phyloP scores from a whole-genome alignment of 1,140 invertebrate genomes.

The Drosophila triauraria region DNA sequence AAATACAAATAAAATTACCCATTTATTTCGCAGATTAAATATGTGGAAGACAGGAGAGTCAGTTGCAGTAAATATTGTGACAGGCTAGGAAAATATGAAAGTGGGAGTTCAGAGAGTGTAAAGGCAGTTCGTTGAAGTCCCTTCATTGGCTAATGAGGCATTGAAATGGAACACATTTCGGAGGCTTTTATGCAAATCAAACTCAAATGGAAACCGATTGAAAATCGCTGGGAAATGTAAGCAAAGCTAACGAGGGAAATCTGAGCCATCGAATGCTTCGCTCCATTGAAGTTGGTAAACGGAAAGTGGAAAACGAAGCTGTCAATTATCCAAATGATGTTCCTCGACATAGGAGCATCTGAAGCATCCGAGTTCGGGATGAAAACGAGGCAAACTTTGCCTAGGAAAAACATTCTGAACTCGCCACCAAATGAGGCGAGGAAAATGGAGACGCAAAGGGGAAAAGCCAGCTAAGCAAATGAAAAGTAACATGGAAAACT shows the following conservation, averaged over 20 bases:
- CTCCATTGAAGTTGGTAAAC: slow-evolving; percentile 21
- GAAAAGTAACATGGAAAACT: slow-evolving; percentile 41
- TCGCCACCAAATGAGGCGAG: slow-evolving; percentile 32
- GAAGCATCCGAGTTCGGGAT: background rate
- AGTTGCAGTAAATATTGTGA: slow-evolving; percentile 12
- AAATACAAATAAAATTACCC: slow-evolving; percentile 21
- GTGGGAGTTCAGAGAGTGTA: background rate
- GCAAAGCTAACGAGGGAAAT: slow-evolving; percentile 20
- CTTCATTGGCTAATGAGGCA: slow-evolving; percentile 32
- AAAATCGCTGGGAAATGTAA: slow-evolving; percentile 27
- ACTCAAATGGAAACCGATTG: slow-evolving; percentile 6
- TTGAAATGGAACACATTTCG: slow-evolving; percentile 33
- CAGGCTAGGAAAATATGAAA: background rate
- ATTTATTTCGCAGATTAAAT: background rate
- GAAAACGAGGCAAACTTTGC: slow-evolving; percentile 16
- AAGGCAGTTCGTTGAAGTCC: slow-evolving; percentile 7
- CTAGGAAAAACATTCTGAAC: slow-evolving; percentile 29
- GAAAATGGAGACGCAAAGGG: slow-evolving; percentile 7
- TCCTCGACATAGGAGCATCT: background rate
- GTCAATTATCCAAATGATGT: slow-evolving; percentile 20
- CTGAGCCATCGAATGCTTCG: slow-evolving; percentile 23
- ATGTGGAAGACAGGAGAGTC: background rate
- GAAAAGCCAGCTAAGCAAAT: slow-evolving; percentile 35
- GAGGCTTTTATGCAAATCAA: slow-evolving; percentile 26
- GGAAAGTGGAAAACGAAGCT: slow-evolving; percentile 14